Conservation (phyloP, 2,113 vertebrate species). For the Pungitius pungitius region DNA sequence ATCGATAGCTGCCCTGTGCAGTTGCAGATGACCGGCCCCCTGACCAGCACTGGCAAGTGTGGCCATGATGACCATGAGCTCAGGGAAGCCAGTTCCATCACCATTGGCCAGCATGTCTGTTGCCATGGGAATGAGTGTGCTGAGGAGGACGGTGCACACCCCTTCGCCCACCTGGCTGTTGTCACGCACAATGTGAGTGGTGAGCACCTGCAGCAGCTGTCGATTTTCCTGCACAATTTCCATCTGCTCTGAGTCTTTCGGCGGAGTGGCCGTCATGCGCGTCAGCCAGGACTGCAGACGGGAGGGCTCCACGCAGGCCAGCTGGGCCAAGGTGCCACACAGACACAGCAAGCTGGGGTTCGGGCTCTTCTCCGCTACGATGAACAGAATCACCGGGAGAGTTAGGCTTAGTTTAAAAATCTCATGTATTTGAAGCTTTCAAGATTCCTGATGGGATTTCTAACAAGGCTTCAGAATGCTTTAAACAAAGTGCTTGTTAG, state of each 20-base stretch:
- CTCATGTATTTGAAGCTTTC: not conserved
- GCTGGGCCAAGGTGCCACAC: conserved; percentile 94
- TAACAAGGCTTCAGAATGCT: not conserved
- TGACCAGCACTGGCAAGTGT: conserved; percentile 95
- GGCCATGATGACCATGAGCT: conserved; percentile 98
- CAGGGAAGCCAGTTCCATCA: conserved; percentile 95
- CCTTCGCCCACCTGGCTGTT: conserved; percentile 99
- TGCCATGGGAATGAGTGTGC: conserved; percentile 96
- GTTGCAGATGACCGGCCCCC: conserved; percentile 95
- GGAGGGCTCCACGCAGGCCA: conserved; percentile 91
- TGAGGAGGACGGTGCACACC: conserved; percentile 95
- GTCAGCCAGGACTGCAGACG: conserved; percentile 95
- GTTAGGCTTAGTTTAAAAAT: not conserved
- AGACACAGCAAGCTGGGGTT: conserved; percentile 93
- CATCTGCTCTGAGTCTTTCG: conserved; percentile 93
- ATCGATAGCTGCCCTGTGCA: conserved; percentile 93
- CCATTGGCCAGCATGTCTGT: conserved; percentile 95
- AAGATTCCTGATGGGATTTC: not conserved
- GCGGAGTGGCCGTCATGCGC: conserved; percentile 92
- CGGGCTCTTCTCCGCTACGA: conserved; percentile 93
- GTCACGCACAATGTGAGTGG: conserved; percentile 96
- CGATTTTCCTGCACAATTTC: conserved; percentile 96
- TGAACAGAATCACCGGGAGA: not conserved
- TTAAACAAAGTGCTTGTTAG: not conserved
- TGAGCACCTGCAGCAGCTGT: conserved; percentile 92